A percentile compares a stretch with the other conserved stretches of the same genome.
Conservation (phyloP, 1,140 invertebrate genomes). For the Lysiphlebus fabarum region DNA sequence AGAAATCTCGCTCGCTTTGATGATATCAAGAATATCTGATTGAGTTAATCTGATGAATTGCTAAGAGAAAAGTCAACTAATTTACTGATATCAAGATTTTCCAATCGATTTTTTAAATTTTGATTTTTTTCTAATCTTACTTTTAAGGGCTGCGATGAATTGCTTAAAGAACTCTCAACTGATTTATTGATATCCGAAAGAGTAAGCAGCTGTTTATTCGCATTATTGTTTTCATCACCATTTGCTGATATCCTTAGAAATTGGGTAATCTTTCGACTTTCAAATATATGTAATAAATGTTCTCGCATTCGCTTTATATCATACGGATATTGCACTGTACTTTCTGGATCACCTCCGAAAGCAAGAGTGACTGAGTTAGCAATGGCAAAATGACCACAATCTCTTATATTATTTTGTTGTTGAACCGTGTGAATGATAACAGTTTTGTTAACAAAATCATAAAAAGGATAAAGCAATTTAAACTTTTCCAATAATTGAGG, state of each 20-base stretch:
- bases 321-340: background rate
- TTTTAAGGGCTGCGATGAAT: no score
- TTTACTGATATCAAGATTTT: no score
- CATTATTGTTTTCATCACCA: background rate
- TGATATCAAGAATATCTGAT: no score
- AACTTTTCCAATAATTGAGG: conserved; percentile 5
- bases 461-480: conserved; percentile 11
- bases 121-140: no score
- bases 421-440: conserved; percentile 14
- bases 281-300: conserved; percentile 5
- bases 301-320: conserved; percentile 3
- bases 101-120: no score
- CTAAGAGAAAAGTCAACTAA: no score
- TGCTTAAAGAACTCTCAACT: no score
- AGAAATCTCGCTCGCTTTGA: no score
- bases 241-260: background rate
- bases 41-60: no score
- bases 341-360: background rate
- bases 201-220: background rate
- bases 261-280: background rate
- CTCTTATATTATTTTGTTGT: conserved; percentile 7
- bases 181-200: no score
- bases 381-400: conserved; percentile 15
- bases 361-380: conserved; percentile 12
- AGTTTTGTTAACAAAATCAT: conserved; percentile 1